Conservation (phyloP, 2,797 vertebrate species). For the Sphenopsis melanotis region DNA sequence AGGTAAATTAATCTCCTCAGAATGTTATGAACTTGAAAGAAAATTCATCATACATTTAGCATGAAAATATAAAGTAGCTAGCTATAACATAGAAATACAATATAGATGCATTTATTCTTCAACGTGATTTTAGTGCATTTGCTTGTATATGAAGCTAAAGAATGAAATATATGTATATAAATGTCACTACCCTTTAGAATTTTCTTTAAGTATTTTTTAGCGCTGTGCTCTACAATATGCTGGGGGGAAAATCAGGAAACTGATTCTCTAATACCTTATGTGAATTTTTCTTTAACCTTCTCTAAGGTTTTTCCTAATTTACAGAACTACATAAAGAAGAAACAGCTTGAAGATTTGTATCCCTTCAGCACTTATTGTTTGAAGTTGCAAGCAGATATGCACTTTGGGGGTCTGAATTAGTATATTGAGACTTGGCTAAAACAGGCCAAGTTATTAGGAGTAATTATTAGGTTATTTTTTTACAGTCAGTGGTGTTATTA, state of each 20-base stretch:
- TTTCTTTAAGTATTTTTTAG: neutral
- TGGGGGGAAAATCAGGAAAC: neutral
- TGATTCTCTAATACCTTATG: neutral
- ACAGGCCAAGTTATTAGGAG: neutral
- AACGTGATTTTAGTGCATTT: neutral
- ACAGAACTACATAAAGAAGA: neutral
- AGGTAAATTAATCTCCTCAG: conserved; percentile 74
- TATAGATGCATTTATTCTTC: neutral
- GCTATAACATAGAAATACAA: neutral
- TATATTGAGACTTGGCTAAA: neutral
- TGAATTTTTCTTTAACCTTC: neutral
- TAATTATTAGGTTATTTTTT: neutral
- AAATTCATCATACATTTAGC: neutral
- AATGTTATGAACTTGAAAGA: neutral
- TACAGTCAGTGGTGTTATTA: neutral
- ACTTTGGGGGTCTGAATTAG: neutral
- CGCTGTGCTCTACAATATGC: neutral
- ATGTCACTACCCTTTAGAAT: neutral
- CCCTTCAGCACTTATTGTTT: neutral
- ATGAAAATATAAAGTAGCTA: neutral
- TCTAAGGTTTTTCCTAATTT: neutral
- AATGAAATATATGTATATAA: neutral
- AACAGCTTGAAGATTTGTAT: neutral
- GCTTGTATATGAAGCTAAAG: neutral
- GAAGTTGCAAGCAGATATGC: neutral